Base-by-base conservation (phyloP, 1,140 invertebrate genomes). In the Papilio helenus region DNA sequence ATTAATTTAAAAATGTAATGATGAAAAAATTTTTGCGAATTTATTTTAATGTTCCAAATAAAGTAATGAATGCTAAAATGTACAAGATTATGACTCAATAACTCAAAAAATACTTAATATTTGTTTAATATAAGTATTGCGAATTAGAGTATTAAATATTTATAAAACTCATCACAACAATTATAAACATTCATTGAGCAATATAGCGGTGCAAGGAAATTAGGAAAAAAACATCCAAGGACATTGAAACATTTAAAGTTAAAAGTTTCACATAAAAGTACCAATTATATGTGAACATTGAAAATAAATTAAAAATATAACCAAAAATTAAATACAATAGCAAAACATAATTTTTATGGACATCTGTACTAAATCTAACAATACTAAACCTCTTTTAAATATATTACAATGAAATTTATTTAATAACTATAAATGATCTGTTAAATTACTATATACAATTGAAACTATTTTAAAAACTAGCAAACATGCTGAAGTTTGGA, bases 121-220 rank as follows among this genome's bases (percentile, higher is more conserved):
- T 91, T 90, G 89, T 91, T 92, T 92, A 91, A 92, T 89, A 90
- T 90, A 92, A 92, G 89, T 92, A 85, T 88, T 90, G 88, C 86
- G 87, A 86, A 76, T 83, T 82, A 79, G 51, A 72, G 18, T 80
- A 79, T 42, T 61, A 34, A 76, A 76, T 65, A 79, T 39, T 42
- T 65, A 79, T 61, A 42, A 39, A 76, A 55, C 51, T 68, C 61
- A 68, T 61, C 58, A 61, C 34, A 26, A 58, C 29, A 58, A 58
- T 77, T 65, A 77, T 42, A 77, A 65, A 65, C 55, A 65, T 23
- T 29, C 10, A 77, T 55, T 29, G 7, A 76, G 55, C 12, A 76
- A 58, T 49, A 51, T 23, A 74, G 46, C 46, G 73, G 3, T 34
- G 29, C 46, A 7, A 61, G 12, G 51, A 58, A 34, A 18, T 58